Evolutionary conservation across 2,797 vertebrate species (phyloP), one percentile per base, ranked within the genome.

Genomic region (Chlorospingus flavigularis): DNA sequence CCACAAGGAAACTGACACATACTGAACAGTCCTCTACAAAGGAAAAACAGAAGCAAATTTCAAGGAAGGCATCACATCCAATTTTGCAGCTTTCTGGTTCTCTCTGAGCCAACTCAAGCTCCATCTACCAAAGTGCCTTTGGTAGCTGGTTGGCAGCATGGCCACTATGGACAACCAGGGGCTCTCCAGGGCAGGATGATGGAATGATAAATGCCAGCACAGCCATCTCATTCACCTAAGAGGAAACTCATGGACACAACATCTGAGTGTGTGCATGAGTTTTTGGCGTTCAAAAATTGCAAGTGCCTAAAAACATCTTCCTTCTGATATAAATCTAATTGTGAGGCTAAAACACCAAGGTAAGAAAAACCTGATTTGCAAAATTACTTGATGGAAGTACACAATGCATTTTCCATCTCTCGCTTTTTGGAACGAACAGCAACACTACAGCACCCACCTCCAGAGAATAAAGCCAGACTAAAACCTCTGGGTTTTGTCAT

Each of bases 61-160:
- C 35, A 54, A 85, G 58, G 50, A 65, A 71, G 37, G 23, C 31
- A 76, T 24, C 1, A 1, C 7, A 21, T 48, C 18, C 25, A 57
- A 30, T 60, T 82, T 43, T 75, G 60, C 51, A 47, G 48, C 37
- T 54, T 50, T 72, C 53, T 35, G 18, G 8, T 9, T 71, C 60
- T 57, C n/a, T 54, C 61, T 7, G 5, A 63, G 55, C 19, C 72
- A 80, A 23, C 28, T 51, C 54, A 24, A 43, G 39, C 43, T n/a
- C 45, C 2, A 1, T 17, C 7, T 8, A 54, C 3, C 35, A 19
- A 57, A 43, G 48, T 9, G 11, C 25, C 21, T 21, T 48, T 58
- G 40, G 25, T 16, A 42, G 39, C 0, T n/a, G 17, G 8, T 31
- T 43, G 37, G 77, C 62, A 91, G n/a, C 0, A 0, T 10, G 14